Evolutionary conservation across 2,797 vertebrate species (phyloP).

Genomic region (Alectoris magna): DNA sequence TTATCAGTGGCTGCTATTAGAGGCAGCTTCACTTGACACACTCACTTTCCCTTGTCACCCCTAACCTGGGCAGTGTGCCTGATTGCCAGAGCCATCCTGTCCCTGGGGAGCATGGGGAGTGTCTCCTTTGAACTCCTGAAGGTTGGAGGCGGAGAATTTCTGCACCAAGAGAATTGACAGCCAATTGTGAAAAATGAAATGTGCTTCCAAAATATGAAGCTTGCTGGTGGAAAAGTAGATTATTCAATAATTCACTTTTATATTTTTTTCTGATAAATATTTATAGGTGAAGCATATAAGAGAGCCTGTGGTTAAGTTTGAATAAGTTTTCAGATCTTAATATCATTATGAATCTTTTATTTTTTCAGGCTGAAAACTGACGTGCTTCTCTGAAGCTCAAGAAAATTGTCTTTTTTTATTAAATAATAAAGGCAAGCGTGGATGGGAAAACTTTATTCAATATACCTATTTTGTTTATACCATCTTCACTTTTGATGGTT

Average conservation of each 20-base stretch:
- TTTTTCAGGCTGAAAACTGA: conserved; percentile 16
- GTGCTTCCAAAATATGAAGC: background rate
- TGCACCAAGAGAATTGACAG: conserved; percentile 22
- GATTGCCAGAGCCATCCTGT: conserved; percentile 12
- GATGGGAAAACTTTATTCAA: background rate
- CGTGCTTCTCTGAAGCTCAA: background rate
- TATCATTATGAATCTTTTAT: conserved; percentile 3
- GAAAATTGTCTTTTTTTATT: background rate
- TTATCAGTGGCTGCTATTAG: conserved; percentile 81
- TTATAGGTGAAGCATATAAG: conserved; percentile 27
- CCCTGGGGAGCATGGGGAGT: background rate
- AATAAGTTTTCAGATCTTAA: conserved; percentile 16
- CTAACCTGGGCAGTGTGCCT: conserved; percentile 44
- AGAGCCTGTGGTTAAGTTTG: conserved; percentile 32
- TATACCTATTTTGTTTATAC: background rate
- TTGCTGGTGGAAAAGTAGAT: background rate
- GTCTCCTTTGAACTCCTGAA: background rate
- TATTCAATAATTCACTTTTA: conserved; percentile 65
- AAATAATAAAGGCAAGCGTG: background rate
- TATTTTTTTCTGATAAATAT: conserved; percentile 52
- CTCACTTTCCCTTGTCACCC: conserved; percentile 62
- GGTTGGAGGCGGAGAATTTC: background rate
- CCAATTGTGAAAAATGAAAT: background rate
- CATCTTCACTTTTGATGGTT: background rate
- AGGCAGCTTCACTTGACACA: conserved; percentile 72